phyloP scores from a whole-genome alignment of 2,797 vertebrate species.

The Okamejei kenojei region DNA sequence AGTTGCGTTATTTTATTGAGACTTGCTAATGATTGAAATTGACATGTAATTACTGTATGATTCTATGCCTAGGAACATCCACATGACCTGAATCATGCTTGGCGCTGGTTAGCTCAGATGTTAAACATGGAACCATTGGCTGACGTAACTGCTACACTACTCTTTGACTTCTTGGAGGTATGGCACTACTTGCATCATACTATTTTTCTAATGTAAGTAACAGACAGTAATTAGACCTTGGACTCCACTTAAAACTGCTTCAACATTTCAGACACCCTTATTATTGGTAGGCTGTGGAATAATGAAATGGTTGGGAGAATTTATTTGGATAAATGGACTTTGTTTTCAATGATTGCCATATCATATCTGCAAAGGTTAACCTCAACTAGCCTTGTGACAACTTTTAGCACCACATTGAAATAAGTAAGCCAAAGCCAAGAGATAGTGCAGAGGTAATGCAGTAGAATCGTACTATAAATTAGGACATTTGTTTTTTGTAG shows the following conservation, averaged over 20 bases:
- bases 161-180: slow-evolving; percentile 92
- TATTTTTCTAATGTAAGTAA: neutral
- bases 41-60: neutral
- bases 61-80: slow-evolving; percentile 58
- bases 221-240: neutral
- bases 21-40: neutral
- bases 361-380: neutral
- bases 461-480: neutral
- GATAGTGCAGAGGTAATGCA: neutral
- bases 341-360: neutral
- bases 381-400: neutral
- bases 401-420: neutral
- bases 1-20: neutral
- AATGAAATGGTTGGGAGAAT: neutral
- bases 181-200: neutral
- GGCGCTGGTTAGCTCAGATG: slow-evolving; percentile 88
- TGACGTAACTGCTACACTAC: slow-evolving; percentile 81
- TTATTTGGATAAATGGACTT: neutral
- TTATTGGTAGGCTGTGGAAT: neutral
- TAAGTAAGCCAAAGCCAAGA: neutral
- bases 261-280: neutral
- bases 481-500: neutral
- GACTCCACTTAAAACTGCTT: neutral
- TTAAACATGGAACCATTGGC: slow-evolving; percentile 88
- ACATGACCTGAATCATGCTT: slow-evolving; percentile 80